A percentile compares a stretch with the other conserved stretches of the same genome.
Evolutionary conservation across 2,888 invertebrate species (phyloP).

Genomic region (Xanthia togata): DNA sequence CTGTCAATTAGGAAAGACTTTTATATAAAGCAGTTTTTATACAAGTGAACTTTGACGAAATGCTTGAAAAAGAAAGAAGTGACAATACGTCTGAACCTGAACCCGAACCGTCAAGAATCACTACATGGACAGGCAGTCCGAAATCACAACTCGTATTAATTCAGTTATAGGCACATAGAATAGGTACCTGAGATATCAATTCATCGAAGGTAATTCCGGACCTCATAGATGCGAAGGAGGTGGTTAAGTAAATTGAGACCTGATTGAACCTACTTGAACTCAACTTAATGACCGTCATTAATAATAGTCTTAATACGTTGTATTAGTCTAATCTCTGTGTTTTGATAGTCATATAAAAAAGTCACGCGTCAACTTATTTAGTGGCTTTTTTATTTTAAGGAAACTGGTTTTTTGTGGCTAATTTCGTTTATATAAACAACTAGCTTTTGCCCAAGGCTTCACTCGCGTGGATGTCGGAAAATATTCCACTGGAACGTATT

Average conservation of each 20-base stretch:
- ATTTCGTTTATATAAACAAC: conserved; percentile 33
- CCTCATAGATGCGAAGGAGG: background rate
- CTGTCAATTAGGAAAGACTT: conserved; percentile 23
- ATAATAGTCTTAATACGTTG: conserved; percentile 19
- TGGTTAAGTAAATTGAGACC: background rate
- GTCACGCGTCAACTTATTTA: conserved; percentile 19
- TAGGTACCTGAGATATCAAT: background rate
- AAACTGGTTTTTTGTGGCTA: conserved; percentile 36
- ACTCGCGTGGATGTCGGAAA: too few relatives aligned
- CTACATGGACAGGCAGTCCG: background rate
- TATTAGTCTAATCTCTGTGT: conserved; percentile 29
- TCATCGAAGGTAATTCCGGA: background rate
- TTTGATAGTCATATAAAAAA: conserved; percentile 47
- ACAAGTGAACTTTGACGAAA: conserved; percentile 9
- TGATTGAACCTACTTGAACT: conserved; percentile 41
- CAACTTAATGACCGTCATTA: conserved; percentile 25
- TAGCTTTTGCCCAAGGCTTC: too few relatives aligned
- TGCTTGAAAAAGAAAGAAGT: conserved; percentile 32
- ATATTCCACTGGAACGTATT: too few relatives aligned
- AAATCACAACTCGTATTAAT: background rate
- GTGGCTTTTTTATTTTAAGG: conserved; percentile 12
- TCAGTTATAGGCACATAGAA: background rate
- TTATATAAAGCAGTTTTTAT: conserved; percentile 1
- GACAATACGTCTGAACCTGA: conserved; percentile 13
- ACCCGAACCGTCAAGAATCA: conserved; percentile 16